Base-by-base conservation (phyloP, 1,140 invertebrate genomes). In the Onthophagus taurus region DNA sequence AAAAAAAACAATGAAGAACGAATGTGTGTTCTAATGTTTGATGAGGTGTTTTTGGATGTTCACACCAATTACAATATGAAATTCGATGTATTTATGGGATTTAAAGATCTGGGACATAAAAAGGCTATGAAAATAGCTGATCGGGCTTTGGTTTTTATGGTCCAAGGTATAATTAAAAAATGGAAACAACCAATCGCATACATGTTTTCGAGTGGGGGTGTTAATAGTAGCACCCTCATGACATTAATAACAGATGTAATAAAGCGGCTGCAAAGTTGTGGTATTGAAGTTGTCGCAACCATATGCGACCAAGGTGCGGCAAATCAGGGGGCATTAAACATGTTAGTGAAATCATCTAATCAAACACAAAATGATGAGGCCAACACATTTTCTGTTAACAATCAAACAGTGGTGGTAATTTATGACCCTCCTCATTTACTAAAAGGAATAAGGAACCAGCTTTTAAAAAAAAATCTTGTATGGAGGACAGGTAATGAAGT, bases 141-240 rank as follows among this genome's bases (percentile, higher is more conserved):
- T 24, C 42, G 50, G 44, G 55, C 44, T 3, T n/a, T 55, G 8
- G 49, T 57, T 33, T 55, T 57, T 34, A 52, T 57, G 48, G 21
- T 48, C 17, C 41, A 33, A 50, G 49, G 55, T 11, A 17, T 59
- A 1, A 8, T 19, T 11, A 50, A 21, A 16, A 42, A 23, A 34
- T 53, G 37, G 41, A 57, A 50, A 38, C 51, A 53, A 26, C 55
- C 57, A 19, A 30, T 59, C 11, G 54, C 52, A 4, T 39, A 39
- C 18, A 24, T 11, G 13, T 39, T 39, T 39, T 36, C 34, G 17
- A 36, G 21, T 8, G 34, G 34, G 21, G 34, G 34, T 19, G 34
- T 36, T 12, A 9, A 12, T 4, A 11, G 17, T 11, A n/a, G 11
- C 14, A 24, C 21, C 14, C 26, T 39, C 21, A 23, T 14, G 21